Evolutionary conservation across 2,797 vertebrate genomes (phyloP).

Genomic region (Etheostoma nigrum): DNA sequence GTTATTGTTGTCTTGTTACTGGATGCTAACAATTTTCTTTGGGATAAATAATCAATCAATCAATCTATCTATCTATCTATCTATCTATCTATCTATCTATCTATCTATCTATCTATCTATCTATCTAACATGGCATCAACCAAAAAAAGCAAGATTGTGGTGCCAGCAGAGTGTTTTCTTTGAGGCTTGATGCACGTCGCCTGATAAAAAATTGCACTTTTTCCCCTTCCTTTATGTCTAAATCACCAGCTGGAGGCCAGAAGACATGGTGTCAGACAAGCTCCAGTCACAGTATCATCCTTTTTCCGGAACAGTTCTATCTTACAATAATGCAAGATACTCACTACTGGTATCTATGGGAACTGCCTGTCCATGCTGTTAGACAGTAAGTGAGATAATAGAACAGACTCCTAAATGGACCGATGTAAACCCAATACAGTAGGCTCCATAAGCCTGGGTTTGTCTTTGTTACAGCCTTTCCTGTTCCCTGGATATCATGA

Average conservation of each 20-base stretch:
- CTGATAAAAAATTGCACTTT: slow-evolving; percentile 6
- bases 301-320: neutral
- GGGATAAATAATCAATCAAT: too few species aligned
- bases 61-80: too few species aligned
- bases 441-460: neutral
- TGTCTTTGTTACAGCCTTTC: slow-evolving; percentile 32
- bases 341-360: neutral
- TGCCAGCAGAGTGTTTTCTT: slow-evolving; percentile 3
- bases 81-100: too few species aligned
- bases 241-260: slow-evolving; percentile 35
- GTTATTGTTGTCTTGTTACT: too few species aligned
- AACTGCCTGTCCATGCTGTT: neutral
- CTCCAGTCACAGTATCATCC: neutral
- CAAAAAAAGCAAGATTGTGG: slow-evolving; percentile 4
- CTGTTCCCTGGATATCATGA: slow-evolving; percentile 24
- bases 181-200: neutral
- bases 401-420: neutral
- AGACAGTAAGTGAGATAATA: neutral
- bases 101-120: too few species aligned
- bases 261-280: neutral
- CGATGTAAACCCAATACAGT: slow-evolving; percentile 2
- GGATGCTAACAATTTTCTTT: too few species aligned
- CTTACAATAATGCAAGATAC: slow-evolving; percentile 3
- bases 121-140: neutral
- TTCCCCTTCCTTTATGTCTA: slow-evolving; percentile 14